A percentile compares a stretch with the other conserved stretches of the same genome.
phyloP scores from a whole-genome alignment of 2,113 vertebrate species.

The Nothobranchius furzeri region DNA sequence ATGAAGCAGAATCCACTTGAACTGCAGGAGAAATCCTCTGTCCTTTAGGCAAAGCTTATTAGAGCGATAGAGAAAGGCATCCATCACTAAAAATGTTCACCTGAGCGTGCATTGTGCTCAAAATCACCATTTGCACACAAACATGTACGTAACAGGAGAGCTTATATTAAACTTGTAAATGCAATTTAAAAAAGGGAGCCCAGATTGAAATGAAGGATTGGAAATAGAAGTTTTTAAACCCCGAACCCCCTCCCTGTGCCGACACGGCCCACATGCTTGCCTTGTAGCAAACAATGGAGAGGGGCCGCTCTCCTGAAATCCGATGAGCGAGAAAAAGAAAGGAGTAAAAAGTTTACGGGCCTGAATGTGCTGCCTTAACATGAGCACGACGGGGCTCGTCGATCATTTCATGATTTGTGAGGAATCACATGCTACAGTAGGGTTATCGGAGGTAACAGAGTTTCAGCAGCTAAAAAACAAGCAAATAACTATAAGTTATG shows the following conservation, averaged over 20 bases:
- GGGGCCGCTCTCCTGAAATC: constrained; percentile 86
- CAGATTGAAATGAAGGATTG: constrained; percentile 6
- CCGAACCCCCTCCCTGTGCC: constrained; percentile 68
- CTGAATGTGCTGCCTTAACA: constrained; percentile 76
- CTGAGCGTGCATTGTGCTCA: constrained; percentile 26
- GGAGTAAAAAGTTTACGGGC: constrained; percentile 64
- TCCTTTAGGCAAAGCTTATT: constrained; percentile 57
- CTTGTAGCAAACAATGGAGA: constrained; percentile 82
- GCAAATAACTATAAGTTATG: background rate
- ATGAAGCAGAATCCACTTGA: constrained; percentile 73
- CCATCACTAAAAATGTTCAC: constrained; percentile 66
- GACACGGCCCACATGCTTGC: constrained; percentile 80
- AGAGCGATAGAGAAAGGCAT: constrained; percentile 67
- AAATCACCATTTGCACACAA: constrained; percentile 30
- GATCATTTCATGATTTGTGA: background rate
- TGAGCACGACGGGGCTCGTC: constrained; percentile 18
- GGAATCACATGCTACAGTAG: constrained; percentile 22
- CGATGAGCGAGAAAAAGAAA: constrained; percentile 84
- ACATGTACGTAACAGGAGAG: background rate
- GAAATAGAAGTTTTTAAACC: constrained; percentile 54
- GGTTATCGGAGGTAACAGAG: constrained; percentile 6
- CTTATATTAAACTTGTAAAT: background rate
- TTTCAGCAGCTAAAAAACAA: constrained; percentile 4
- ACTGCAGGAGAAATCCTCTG: constrained; percentile 64
- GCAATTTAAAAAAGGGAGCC: background rate